Percentiles rank a stretch among this genome's conserved stretches.
Evolutionary conservation across 2,888 invertebrate species (phyloP).

Genomic region (Troilus luridus): DNA sequence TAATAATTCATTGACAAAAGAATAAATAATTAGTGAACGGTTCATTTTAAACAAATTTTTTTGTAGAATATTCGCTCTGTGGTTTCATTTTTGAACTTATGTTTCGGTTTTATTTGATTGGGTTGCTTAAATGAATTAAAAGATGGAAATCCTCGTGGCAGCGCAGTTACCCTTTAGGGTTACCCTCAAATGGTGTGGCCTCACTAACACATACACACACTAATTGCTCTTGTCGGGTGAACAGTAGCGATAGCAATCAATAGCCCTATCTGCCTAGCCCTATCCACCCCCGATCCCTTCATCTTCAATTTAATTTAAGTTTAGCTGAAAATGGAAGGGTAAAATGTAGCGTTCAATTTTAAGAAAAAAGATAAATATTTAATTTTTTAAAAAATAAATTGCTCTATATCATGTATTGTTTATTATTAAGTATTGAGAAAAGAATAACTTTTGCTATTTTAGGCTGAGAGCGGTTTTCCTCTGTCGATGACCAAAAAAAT

Average conservation of each 20-base stretch:
- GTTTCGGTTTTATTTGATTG: not conserved
- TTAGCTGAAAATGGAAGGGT: not conserved
- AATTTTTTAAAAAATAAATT: too few species aligned
- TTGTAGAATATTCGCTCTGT: not conserved
- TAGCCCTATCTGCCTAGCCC: not conserved
- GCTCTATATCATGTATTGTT: too few species aligned
- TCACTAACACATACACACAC: not conserved
- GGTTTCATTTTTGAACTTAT: not conserved
- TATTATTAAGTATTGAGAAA: too few species aligned
- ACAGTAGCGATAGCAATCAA: not conserved
- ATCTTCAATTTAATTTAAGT: not conserved
- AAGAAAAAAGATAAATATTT: too few species aligned
- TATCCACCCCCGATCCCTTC: not conserved
- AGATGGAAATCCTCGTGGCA: not conserved
- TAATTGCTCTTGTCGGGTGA: conserved; percentile 38
- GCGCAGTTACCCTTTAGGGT: not conserved
- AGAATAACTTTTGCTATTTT: too few species aligned
- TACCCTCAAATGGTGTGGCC: not conserved
- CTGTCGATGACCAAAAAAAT: too few species aligned
- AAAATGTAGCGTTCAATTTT: too few species aligned
- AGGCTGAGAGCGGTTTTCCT: too few species aligned
- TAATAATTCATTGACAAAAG: too few species aligned
- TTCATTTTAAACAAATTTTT: not conserved
- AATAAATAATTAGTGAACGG: too few species aligned
- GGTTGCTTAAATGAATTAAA: not conserved